Evolutionary conservation across 2,797 vertebrate species (phyloP), one percentile per base, ranked within the genome.

Genomic region (Coilia nasus): DNA sequence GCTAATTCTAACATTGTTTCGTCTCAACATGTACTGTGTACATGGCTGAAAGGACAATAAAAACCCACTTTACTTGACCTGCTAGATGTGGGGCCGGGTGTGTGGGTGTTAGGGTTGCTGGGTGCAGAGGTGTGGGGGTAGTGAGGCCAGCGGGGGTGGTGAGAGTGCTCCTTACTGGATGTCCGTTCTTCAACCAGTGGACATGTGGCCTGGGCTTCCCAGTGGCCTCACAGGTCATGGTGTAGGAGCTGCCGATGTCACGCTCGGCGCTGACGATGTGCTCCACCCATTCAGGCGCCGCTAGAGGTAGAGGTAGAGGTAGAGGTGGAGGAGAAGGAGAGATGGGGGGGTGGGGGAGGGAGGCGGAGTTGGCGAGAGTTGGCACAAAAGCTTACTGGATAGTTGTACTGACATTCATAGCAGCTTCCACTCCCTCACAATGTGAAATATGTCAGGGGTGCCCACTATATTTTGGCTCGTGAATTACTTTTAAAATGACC

Each of bases 261-360:
- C 92, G 95, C 89, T 99, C 97, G 15, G 95, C 96, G 91, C 96
- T 97, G 88, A 94, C 97, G 92, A 99, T 98, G 89, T 96, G 95
- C 89, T 98, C 96, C 81, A 96, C 94, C 98, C 98, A 99, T 90
- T 98, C 96, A 2, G 98, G 98, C 92, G 94, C 94, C 46, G 97
- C 98, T 99, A 31, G 2, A 57, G 35, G 35, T 17, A 46, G 21
- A 54, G 60, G n/a, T 11, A 31, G 64, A 14, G 62, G 4, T 11
- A 31, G 25, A 21, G 23, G 46, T 47, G 10, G 46, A 54, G 50
- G 62, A 67, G 62, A 71, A n/a, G 17, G 64, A 35, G 64, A 71
- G 62, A 28, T 9, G 14, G 50, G 50, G 50, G 25, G 62, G 62
- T 14, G 10, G 3, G 25, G 5, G 25, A 3, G 9, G 10, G 23